Evolutionary conservation across 2,888 invertebrate genomes (phyloP).

Genomic region (Colostygia pectinataria): DNA sequence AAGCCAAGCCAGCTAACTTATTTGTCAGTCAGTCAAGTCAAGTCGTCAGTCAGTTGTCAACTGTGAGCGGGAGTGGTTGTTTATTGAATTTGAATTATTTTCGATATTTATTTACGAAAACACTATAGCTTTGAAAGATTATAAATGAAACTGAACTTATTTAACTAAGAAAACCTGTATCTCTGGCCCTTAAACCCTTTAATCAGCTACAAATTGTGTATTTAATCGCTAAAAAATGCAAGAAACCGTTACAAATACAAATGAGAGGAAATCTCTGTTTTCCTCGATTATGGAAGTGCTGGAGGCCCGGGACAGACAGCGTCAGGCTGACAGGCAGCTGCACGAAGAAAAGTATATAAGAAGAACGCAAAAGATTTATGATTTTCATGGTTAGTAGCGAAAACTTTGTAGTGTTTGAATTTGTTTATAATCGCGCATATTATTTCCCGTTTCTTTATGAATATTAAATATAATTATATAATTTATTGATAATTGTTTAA

Average conservation of each 20-base stretch:
- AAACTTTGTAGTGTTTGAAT: conserved; percentile 18
- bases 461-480: no score
- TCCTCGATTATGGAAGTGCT: conserved; percentile 70
- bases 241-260: conserved; percentile 78
- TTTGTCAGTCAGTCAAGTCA: conserved; percentile 34
- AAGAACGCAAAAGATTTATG: conserved; percentile 73
- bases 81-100: conserved; percentile 60
- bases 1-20: no score
- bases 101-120: conserved; percentile 45
- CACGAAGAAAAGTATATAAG: conserved; percentile 72
- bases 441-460: conserved; percentile 1
- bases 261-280: conserved; percentile 72
- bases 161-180: background rate
- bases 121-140: background rate
- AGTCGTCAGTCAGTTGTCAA: conserved; percentile 48
- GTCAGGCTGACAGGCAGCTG: conserved; percentile 64
- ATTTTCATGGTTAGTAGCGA: conserved; percentile 63
- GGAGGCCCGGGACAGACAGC: conserved; percentile 67
- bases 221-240: conserved; percentile 64
- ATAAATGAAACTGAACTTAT: conserved; percentile 4
- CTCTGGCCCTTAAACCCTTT: background rate
- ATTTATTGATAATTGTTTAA: no score
- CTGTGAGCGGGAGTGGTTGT: conserved; percentile 40
- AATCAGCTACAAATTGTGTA: conserved; percentile 24
- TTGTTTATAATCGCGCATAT: conserved; percentile 23